phyloP scores from a whole-genome alignment of 2,113 vertebrate genomes.

The Phasianus colchicus region DNA sequence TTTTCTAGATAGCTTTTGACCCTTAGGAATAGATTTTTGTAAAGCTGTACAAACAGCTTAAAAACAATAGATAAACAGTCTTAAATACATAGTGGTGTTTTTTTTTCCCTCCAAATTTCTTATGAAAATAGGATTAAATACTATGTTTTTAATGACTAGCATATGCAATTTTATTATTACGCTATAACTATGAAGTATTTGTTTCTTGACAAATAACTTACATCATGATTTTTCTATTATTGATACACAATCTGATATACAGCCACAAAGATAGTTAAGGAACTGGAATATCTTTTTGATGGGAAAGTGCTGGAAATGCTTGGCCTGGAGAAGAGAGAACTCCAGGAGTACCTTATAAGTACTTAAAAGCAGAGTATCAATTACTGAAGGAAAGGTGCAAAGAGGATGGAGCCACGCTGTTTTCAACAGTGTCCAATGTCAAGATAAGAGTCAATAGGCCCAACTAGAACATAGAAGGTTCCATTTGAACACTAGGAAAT shows the following conservation, averaged over 20 bases:
- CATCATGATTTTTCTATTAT: neutral
- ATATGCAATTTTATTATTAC: neutral
- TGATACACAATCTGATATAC: neutral
- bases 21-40: neutral
- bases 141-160: neutral
- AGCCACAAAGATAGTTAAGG: neutral
- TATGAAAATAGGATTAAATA: neutral
- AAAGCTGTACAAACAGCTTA: neutral
- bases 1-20: neutral
- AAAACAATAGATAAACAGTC: neutral
- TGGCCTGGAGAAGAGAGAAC: neutral
- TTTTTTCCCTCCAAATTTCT: neutral
- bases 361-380: neutral
- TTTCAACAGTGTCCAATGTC: neutral
- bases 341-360: neutral
- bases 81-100: neutral
- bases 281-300: neutral
- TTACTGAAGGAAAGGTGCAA: neutral
- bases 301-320: neutral
- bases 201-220: neutral
- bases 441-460: neutral
- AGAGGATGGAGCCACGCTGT: neutral
- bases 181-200: neutral
- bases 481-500: neutral
- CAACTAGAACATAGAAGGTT: neutral